Base-by-base conservation (phyloP, 2,113 vertebrate genomes). In the Micronycteris hirsuta region DNA sequence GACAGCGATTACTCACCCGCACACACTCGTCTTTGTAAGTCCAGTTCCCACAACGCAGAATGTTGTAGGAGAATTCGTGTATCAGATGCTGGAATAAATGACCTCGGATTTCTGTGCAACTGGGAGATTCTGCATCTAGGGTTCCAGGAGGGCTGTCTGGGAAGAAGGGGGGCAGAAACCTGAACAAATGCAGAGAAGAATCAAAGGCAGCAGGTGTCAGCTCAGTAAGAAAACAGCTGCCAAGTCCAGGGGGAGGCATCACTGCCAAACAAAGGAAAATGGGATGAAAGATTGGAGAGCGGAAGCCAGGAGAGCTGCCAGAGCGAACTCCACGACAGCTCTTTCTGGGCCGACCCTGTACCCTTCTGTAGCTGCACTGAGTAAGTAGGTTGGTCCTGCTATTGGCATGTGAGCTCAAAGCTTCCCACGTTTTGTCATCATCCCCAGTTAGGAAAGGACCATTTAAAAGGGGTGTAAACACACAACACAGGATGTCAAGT, bases 321-420 rank as follows among this genome's bases (percentile, higher is more conserved):
- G 20, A 12, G 26, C 2, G 22, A 43, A 86, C 0, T 12, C 33
- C 14, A 5, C 24, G 1, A 13, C 0, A 33, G 56, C 58, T 24
- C 78, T 58, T 49, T 47, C 82, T 10, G 2, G 49, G 10, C 0
- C 43, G 45, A 78, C 15, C 45, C 41, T 7, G 24, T 0, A 15
- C 5, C 22, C 15, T 22, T 22, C 49, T 43, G 12, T 33, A 36
- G 31, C 17, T 58, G 8, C 22, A 31, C 91, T 14, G 49, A 74
- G 28, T 1, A 54, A 74, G 28, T 1, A 54, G 45, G 20, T 2
- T 13, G 47, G 5, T 28, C 17, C 31, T 71, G 19, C 71, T 19
- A 6, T 4, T 3, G n/a, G 20, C 31, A 14, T 6, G 2, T 22
- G 26, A 68, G 31, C 11, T 15, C 22, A 24, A 76, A 56, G 65